Evolutionary conservation across 1,140 invertebrate species (phyloP).

Genomic region (Thaumetopoea pityocampa): DNA sequence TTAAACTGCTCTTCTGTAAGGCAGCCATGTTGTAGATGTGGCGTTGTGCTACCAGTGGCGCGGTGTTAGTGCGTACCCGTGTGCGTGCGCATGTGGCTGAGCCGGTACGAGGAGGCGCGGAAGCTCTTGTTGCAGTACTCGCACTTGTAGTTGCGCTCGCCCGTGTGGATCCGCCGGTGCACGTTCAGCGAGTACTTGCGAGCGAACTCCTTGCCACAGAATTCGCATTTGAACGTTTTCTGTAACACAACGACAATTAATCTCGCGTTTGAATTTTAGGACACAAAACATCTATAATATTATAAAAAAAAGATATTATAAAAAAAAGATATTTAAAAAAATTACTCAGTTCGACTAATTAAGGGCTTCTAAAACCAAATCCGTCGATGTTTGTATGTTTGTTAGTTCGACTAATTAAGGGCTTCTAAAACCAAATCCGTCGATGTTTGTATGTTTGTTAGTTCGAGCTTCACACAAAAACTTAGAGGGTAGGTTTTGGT

Average conservation of each 20-base stretch:
- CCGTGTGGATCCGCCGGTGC: constrained; percentile 92
- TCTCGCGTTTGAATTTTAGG: neutral
- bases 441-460: too few relatives aligned
- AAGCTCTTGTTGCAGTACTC: constrained; percentile 91
- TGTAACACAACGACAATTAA: constrained; percentile 33
- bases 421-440: too few relatives aligned
- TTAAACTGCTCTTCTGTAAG: too few relatives aligned
- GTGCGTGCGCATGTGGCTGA: constrained; percentile 93
- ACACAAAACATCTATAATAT: neutral
- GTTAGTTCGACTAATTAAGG: too few relatives aligned
- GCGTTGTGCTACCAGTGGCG: too few relatives aligned
- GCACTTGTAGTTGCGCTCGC: constrained; percentile 92
- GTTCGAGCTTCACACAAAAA: too few relatives aligned
- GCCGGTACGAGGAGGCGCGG: constrained; percentile 88
- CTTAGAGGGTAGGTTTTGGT: too few relatives aligned
- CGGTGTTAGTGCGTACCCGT: constrained; percentile 77
- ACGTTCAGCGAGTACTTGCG: constrained; percentile 95
- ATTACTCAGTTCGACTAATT: too few relatives aligned
- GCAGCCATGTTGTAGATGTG: too few relatives aligned
- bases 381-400: too few relatives aligned
- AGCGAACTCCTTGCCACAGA: constrained; percentile 94
- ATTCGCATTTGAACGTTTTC: constrained; percentile 92
- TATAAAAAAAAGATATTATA: neutral
- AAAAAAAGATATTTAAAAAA: neutral
- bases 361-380: too few relatives aligned